These are phyloP conservation scores for Batillaria attramentaria DNA, from an alignment of 1,140 invertebrate species.

Conservation along the genomic window DNA sequence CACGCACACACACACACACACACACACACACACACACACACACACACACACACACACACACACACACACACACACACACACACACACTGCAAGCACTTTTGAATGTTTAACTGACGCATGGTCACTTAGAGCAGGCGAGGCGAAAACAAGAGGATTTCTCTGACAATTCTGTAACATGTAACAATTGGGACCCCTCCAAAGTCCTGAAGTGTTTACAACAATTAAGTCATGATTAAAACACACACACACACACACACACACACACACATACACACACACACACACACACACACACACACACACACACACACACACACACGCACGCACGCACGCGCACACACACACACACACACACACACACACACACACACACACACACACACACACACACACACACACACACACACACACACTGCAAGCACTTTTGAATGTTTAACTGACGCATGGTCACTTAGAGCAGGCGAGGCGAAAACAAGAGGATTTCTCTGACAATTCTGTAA, in stretches of 20 bases:
- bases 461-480: not conserved
- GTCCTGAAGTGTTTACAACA: not conserved
- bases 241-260: not conserved
- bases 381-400: not conserved
- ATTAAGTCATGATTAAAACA: not conserved
- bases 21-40: not conserved
- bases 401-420: not conserved
- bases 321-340: conserved; percentile 10
- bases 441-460: not conserved
- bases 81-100: too few relatives aligned
- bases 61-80: not conserved
- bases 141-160: not conserved
- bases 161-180: too few relatives aligned
- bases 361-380: not conserved
- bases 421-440: too few relatives aligned
- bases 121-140: not conserved
- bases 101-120: not conserved
- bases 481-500: too few relatives aligned
- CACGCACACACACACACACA: conserved; percentile 7
- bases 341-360: not conserved
- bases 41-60: not conserved
- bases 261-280: not conserved
- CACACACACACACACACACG: conserved; percentile 10
- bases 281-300: not conserved
- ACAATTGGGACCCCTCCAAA: too few relatives aligned